Evolutionary conservation across 2,797 vertebrate genomes (phyloP).

Genomic region (Sciaenops ocellatus): DNA sequence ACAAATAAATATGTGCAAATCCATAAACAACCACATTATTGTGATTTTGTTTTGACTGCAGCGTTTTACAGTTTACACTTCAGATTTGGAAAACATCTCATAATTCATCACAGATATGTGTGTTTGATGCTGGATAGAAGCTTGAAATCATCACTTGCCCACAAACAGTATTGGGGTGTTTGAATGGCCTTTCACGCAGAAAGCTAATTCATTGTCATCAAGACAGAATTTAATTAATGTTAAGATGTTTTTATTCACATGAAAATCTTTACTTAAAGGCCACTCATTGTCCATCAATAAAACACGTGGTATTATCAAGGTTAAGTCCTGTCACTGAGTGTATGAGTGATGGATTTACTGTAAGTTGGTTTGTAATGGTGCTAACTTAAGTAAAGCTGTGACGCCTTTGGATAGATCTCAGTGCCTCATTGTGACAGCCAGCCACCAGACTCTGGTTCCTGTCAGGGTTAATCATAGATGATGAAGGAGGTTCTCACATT

Average conservation of each 20-base stretch:
- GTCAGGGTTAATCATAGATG: conserved; percentile 47
- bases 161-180: conserved; percentile 11
- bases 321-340: conserved; percentile 13
- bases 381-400: conserved; percentile 29
- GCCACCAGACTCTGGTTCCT: conserved; percentile 47
- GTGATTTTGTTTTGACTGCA: conserved; percentile 7
- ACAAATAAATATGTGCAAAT: background rate
- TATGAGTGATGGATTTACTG: conserved; percentile 26
- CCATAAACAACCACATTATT: background rate
- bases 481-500: conserved; percentile 42
- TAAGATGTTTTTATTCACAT: conserved; percentile 41
- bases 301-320: conserved; percentile 32
- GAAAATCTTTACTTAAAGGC: conserved; percentile 30
- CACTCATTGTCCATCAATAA: conserved; percentile 29
- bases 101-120: background rate
- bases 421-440: conserved; percentile 38
- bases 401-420: conserved; percentile 19
- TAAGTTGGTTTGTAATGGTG: conserved; percentile 2
- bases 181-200: conserved; percentile 23
- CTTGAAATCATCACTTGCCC: conserved; percentile 15
- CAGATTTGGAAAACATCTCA: background rate
- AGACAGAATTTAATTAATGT: conserved; percentile 41
- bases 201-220: conserved; percentile 24
- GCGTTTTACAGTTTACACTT: background rate
- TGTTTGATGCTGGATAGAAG: background rate